Evolutionary conservation across 2,113 vertebrate genomes (phyloP), one percentile per base, ranked within the genome.

Genomic region (Aptenodytes patagonicus): DNA sequence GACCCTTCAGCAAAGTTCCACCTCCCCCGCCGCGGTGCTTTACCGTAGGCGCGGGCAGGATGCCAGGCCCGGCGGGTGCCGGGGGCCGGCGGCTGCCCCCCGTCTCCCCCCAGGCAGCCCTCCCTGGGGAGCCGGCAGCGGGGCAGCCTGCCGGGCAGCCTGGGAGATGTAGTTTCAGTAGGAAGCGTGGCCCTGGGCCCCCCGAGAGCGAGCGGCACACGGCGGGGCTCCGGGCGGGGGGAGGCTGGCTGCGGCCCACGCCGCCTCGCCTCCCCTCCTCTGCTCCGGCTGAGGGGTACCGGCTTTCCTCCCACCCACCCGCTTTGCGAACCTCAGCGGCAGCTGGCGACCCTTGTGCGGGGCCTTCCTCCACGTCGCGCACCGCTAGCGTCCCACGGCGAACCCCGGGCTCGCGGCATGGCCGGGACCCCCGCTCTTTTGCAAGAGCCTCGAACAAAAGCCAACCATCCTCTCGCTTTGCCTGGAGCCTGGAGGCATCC

Each of bases 391-490:
- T 31, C 49, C 66, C 75, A 28, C 8, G 1, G 64, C 11, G 6
- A 38, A 21, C 22, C 42, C 29, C 1, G 0, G 17, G 13, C 34
- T 51, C 5, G 3, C 1, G 3, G 40, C 28, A 2, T 15, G 28
- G 47, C 66, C 6, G 3, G 54, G 28, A 34, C 20, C 78, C 61
- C 22, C 1, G 1, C 44, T 26, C 7, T 34, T 79, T 47, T 36
- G 47, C 24, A 6, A n/a, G 42, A 21, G 34, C 44, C 51, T 60
- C 10, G 4, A 29, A 55, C 54, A 36, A 79, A 65, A 68, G 21
- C 42, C 38, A n/a, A 16, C 7, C 36, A 12, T 11, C 44, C 24
- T 32, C 20, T 46, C 3, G 5, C 42, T 87, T 83, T 29, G 29
- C 60, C 34, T 40, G 40, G 40, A 40, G 40, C 40, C 40, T 40